Evolutionary conservation across 2,888 invertebrate species (phyloP).

Genomic region (Epinotia bilunana): DNA sequence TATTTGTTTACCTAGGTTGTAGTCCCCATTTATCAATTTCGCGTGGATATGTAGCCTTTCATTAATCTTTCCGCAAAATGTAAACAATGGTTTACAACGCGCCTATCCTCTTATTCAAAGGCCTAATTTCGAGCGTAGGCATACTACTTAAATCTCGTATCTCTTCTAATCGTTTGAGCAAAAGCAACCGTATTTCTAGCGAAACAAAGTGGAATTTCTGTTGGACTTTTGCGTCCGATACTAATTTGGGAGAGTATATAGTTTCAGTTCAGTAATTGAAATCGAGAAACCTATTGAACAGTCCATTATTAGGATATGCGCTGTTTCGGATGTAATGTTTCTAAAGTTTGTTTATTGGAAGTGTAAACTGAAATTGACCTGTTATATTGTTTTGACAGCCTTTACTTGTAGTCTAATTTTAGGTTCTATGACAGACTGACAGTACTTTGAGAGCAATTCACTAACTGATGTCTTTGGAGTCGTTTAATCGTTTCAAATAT

Average conservation of each 20-base stretch:
- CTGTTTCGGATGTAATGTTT: not conserved
- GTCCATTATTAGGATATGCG: not conserved
- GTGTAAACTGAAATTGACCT: not conserved
- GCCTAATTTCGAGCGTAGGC: not conserved
- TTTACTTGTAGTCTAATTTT: not conserved
- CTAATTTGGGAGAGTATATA: not conserved
- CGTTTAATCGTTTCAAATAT: too few relatives aligned
- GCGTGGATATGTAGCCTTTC: not conserved
- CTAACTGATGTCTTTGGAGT: too few relatives aligned
- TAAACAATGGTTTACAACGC: constrained; percentile 5
- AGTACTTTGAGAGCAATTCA: too few relatives aligned
- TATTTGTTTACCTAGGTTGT: constrained; percentile 10
- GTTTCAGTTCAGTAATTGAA: constrained; percentile 7
- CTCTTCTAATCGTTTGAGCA: not conserved
- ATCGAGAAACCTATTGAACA: constrained; percentile 1
- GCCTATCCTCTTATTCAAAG: constrained; percentile 1
- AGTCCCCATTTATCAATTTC: constrained; percentile 14
- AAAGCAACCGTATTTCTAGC: not conserved
- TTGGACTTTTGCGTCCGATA: not conserved
- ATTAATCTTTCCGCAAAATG: constrained; percentile 15
- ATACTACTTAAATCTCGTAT: not conserved
- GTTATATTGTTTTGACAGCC: not conserved
- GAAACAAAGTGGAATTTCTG: not conserved
- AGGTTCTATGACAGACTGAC: too few relatives aligned
- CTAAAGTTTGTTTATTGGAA: not conserved